Base-by-base conservation (phyloP, 64 coral and sea anemone genomes). In the Orbicella faveolata region DNA sequence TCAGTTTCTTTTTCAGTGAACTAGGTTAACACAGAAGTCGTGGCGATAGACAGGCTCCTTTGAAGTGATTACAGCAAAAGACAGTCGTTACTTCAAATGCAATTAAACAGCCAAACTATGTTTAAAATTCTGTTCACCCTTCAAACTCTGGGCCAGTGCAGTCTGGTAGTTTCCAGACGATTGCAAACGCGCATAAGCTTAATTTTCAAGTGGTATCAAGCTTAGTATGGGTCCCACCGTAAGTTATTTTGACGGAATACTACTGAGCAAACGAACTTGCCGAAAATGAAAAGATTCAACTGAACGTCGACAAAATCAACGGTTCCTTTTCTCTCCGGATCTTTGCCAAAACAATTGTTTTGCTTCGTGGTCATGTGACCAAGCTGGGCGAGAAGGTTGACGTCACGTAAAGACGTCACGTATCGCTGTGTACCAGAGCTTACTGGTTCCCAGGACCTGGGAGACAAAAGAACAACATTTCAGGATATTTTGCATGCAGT, bases 61-160 rank as follows among this genome's bases (percentile, higher is more conserved):
- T 12, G 3, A 25, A 85, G 19, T 1, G 25, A 70, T 52, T 23
- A 48, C 66, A 72, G 61, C 67, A 4, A 26, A 14, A 26, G 2
- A 52, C 1, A 41, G 36, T 65, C 37, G 52, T 85, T 73, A 52
- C 82, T 72, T 72, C 0, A 12, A n/a, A 26, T 70, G 36, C 65
- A 73, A 72, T 85, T 72, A 85, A 85, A 85, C 82, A 85, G 34
- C 23, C 36, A 21, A 84, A n/a, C 64, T 85, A 20, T 72, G 51
- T 85, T 72, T 85, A 23, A 85, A 70, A 23, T 85, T n/a, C 23
- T 30, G 41, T 72, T 41, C 34, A 63, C 10, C 59, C 37, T 68
- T 70, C 61, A 9, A 63, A 68, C 63, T 7, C 17, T 8, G 41
- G 41, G 41, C 41, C 41, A 52, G 37, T 72, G 66, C 64, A 51